phyloP scores from a whole-genome alignment of 2,888 invertebrate genomes.

The Proisotoma minuta region DNA sequence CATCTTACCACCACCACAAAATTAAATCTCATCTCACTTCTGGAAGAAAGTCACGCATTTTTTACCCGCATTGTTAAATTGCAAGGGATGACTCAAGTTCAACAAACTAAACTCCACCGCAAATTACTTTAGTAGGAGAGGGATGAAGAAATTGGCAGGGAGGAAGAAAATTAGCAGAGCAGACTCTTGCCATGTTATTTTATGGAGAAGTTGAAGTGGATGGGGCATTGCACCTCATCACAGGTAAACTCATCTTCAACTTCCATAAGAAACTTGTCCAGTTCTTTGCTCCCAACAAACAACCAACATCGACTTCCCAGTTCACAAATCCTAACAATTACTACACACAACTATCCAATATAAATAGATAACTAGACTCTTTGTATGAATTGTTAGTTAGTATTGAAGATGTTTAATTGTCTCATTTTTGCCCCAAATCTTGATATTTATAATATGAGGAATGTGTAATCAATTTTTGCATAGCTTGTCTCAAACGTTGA shows the following conservation, averaged over 20 bases:
- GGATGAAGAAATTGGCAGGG: not conserved
- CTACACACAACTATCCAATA: too few relatives aligned
- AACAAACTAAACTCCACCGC: too few relatives aligned
- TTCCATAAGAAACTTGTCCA: conserved; percentile 1
- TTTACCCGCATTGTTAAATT: conserved; percentile 12
- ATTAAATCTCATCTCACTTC: too few relatives aligned
- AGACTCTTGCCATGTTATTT: not conserved
- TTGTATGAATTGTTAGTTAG: too few relatives aligned
- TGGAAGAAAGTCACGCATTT: conserved; percentile 10
- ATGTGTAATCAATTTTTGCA: too few relatives aligned
- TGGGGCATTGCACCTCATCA: not conserved
- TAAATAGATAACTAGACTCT: too few relatives aligned
- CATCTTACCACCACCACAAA: not conserved
- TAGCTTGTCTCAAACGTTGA: too few relatives aligned
- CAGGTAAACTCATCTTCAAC: not conserved
- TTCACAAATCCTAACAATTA: not conserved
- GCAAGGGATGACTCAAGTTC: not conserved
- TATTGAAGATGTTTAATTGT: too few relatives aligned
- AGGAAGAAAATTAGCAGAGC: not conserved
- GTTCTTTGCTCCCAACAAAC: conserved; percentile 3
- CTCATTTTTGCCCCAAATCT: too few relatives aligned
- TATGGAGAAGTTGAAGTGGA: not conserved
- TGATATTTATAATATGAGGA: too few relatives aligned
- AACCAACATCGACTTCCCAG: not conserved
- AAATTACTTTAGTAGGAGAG: too few relatives aligned